These are phyloP conservation scores for Microtus richardsoni DNA, from an alignment of 2,113 vertebrate species.

Conservation along the genomic window DNA sequence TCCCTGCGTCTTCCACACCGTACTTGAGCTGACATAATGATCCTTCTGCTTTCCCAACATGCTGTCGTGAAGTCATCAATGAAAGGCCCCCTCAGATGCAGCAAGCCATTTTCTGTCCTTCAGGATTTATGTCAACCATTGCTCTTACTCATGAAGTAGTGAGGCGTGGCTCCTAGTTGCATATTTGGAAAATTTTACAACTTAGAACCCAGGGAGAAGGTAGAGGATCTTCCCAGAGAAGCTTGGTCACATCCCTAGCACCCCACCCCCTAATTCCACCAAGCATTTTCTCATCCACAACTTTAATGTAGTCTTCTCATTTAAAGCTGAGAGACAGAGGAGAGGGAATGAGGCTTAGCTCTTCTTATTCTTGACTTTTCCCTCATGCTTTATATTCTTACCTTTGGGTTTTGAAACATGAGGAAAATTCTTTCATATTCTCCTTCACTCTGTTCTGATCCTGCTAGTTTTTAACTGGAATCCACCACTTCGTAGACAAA, in stretches of 20 bases:
- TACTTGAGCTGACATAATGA: background rate
- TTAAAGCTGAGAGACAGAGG: background rate
- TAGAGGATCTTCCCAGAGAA: background rate
- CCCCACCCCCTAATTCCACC: background rate
- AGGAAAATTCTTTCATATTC: background rate
- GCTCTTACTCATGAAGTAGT: background rate
- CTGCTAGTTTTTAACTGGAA: background rate
- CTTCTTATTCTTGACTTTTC: background rate
- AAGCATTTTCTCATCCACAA: background rate
- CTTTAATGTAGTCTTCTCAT: background rate
- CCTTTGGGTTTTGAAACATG: background rate
- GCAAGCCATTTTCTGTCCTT: background rate
- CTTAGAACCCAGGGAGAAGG: background rate
- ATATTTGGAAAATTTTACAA: background rate
- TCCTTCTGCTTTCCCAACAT: background rate
- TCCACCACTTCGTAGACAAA: background rate
- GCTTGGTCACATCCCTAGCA: background rate
- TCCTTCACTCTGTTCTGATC: background rate
- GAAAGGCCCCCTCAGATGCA: background rate
- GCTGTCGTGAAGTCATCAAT: background rate
- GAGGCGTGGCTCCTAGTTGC: background rate
- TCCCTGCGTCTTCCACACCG: background rate
- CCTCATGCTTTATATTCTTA: background rate
- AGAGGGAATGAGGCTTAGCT: background rate
- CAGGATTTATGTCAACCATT: background rate